Conservation (phyloP, 2,888 invertebrate species). For the Temnothorax rugatulus region DNA sequence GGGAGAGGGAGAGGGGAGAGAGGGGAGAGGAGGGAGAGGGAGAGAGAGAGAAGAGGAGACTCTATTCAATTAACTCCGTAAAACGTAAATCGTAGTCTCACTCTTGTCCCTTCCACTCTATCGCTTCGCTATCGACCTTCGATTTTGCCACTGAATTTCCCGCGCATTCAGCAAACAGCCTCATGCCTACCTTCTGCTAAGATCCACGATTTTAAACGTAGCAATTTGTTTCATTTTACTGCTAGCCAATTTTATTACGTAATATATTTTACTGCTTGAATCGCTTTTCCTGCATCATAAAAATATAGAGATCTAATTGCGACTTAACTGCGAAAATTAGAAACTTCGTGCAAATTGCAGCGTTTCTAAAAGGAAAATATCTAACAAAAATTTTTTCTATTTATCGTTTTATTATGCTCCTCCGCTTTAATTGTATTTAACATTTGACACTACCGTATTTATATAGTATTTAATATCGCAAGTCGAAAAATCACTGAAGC, state of each 20-base stretch:
- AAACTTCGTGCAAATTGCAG: background rate
- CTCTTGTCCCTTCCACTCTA: slow-evolving; percentile 47
- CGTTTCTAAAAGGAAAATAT: background rate
- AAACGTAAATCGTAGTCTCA: slow-evolving; percentile 53
- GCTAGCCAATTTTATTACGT: slow-evolving; percentile 71
- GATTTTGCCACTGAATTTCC: slow-evolving; percentile 47
- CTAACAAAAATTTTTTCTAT: background rate
- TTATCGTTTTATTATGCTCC: background rate
- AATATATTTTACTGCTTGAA: slow-evolving; percentile 5
- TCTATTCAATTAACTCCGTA: slow-evolving; percentile 71
- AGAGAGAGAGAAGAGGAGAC: slow-evolving; percentile 5
- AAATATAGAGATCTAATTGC: slow-evolving; percentile 17
- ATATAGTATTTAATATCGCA: background rate
- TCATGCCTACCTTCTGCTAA: slow-evolving; percentile 39
- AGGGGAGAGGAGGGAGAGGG: slow-evolving; percentile 14
- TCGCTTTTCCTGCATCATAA: background rate
- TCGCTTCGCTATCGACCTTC: slow-evolving; percentile 61
- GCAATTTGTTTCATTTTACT: slow-evolving; percentile 71
- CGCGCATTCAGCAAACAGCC: slow-evolving; percentile 51
- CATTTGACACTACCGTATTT: background rate
- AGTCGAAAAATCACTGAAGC: background rate
- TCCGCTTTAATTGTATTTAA: slow-evolving; percentile 10
- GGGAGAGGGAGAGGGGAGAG: background rate
- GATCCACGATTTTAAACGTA: slow-evolving; percentile 46
- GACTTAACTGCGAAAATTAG: background rate